Conservation (phyloP, 1,140 invertebrate genomes). For the Cyclina sinensis region DNA sequence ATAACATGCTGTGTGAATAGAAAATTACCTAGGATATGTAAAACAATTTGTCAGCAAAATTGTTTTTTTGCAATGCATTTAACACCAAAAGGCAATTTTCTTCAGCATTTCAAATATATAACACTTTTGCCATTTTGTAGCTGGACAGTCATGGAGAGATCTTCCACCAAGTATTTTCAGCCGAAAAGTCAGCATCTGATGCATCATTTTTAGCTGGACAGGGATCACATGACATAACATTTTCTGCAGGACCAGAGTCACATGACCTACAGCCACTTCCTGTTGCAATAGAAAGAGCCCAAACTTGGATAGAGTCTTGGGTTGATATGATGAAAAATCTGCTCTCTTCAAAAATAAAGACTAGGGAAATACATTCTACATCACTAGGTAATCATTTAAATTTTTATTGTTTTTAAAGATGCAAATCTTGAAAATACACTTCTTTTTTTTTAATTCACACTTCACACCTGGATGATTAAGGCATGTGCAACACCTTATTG, state of each 20-base stretch:
- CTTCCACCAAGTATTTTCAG: slow-evolving; percentile 67
- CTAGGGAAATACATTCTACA: background rate
- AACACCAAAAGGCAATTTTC: too few relatives aligned
- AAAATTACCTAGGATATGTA: too few relatives aligned
- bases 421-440: too few relatives aligned
- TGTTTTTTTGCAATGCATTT: too few relatives aligned
- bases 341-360: background rate
- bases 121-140: slow-evolving; percentile 58
- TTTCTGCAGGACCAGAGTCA: slow-evolving; percentile 59
- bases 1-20: too few relatives aligned
- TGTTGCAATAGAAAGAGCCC: slow-evolving; percentile 17
- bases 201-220: slow-evolving; percentile 67
- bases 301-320: slow-evolving; percentile 42
- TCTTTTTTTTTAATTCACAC: too few relatives aligned
- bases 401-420: too few relatives aligned
- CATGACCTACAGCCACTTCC: slow-evolving; percentile 42
- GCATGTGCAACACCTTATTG: too few relatives aligned
- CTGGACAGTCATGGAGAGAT: slow-evolving; percentile 69
- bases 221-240: slow-evolving; percentile 62
- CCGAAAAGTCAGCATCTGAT: slow-evolving; percentile 27
- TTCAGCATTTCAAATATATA: background rate
- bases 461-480: too few relatives aligned
- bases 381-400: slow-evolving; percentile 10
- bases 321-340: background rate
- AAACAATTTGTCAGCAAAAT: too few relatives aligned